Percentiles rank a stretch among this genome's conserved stretches.
phyloP scores from a whole-genome alignment of 35 echinoderm and acorn worm genomes.

The Ptychodera flava region DNA sequence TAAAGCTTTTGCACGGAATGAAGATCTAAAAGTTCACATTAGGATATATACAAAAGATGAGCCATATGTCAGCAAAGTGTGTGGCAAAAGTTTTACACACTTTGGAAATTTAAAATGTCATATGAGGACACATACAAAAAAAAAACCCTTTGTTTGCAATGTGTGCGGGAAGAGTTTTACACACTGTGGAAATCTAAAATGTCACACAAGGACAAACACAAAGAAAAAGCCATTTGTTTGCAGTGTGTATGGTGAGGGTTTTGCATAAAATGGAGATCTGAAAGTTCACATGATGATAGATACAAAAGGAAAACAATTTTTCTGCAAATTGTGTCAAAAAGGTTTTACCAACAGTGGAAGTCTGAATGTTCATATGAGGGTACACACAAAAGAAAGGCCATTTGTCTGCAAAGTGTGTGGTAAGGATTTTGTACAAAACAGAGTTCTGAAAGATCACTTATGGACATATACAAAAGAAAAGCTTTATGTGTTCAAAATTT shows the following conservation, averaged over 20 bases:
- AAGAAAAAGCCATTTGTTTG: too few relatives aligned
- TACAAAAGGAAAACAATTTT: constrained; percentile 34
- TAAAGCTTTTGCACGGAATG: too few relatives aligned
- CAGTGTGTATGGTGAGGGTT: constrained; percentile 10
- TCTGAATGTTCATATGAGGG: constrained; percentile 42
- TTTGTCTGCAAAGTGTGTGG: constrained; percentile 53
- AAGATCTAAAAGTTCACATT: too few relatives aligned
- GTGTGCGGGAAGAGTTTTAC: too few relatives aligned
- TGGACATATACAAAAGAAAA: constrained; percentile 9
- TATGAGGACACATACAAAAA: too few relatives aligned
- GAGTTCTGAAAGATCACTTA: background rate
- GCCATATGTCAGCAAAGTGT: too few relatives aligned
- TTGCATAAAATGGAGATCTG: constrained; percentile 28
- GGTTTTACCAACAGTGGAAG: constrained; percentile 14
- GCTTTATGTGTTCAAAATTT: constrained; percentile 45
- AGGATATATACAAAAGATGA: too few relatives aligned
- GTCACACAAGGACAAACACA: too few relatives aligned
- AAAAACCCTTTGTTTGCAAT: too few relatives aligned
- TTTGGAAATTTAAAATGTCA: too few relatives aligned
- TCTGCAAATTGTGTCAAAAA: constrained; percentile 55
- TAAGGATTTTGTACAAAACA: background rate
- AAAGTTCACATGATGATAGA: constrained; percentile 47
- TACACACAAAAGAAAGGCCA: constrained; percentile 72
- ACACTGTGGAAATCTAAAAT: too few relatives aligned
- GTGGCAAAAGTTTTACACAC: too few relatives aligned